Base-by-base conservation (phyloP, 1,140 invertebrate genomes). In the Lerema accius region DNA sequence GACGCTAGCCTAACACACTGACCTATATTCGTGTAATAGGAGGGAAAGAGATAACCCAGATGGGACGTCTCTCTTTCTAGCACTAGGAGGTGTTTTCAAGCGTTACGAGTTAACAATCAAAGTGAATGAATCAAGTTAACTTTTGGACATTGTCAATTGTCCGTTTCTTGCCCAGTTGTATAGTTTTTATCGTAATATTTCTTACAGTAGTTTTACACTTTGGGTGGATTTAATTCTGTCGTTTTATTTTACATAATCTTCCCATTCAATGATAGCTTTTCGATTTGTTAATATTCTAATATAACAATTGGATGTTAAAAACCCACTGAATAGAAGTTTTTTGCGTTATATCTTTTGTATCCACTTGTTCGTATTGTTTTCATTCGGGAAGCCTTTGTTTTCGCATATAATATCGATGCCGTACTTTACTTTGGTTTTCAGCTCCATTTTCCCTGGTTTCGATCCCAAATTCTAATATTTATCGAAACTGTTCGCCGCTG, bases 401-500 rank as follows among this genome's bases (percentile, higher is more conserved):
- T 11, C 9, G 0, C 17, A 1, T 9, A 32, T 9, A 32, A 32
- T 32, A 13, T 46, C 5, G 16, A 43, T 43, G 9, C 19, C 5
- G 28, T 32, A 7, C 28, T 9, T 32, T 46, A 6, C n/a, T 17
- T 23, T 46, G 43, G 19, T 46, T 46, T 46, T 46, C 43, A 23
- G 43, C 43, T 23, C 11, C 17, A 46, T 46, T 23, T 46, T 13
- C n/a, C 3, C 9, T 9, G 16, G 17, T 46, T 17, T 10, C 14
- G 43, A 9, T 23, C 16, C 43, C 17, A 4, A 23, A 46, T 46
- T 10, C 16, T 46, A 46, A 46, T 46, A 46, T 46, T 46, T 46
- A 23, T n/a, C 15, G 40, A 4, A 9, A 0, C 16, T 11, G 43
- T 46, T 46, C 11, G 40, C 40, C 4, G 40, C 17, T 17, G 43